A percentile compares a stretch with the other conserved stretches of the same genome.
These are phyloP conservation scores for Phalacrocorax pelagicus DNA, from an alignment of 2,113 vertebrate species.

Conservation along the genomic window DNA sequence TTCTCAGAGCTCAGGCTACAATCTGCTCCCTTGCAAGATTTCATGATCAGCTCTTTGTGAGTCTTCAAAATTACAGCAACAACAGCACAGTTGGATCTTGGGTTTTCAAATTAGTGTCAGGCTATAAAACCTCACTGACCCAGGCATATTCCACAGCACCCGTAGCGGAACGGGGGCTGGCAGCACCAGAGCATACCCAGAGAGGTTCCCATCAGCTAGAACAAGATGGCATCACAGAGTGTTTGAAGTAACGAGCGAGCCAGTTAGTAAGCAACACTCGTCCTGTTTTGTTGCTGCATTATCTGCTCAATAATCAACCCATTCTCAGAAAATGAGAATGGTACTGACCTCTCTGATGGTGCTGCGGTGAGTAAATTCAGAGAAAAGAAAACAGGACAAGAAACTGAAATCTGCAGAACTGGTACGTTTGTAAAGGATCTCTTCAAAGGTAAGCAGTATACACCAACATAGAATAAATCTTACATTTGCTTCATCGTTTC, in stretches of 20 bases:
- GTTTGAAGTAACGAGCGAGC: background rate
- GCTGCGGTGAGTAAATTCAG: background rate
- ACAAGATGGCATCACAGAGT: too few species aligned
- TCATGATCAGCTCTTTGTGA: background rate
- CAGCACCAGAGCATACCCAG: background rate
- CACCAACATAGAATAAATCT: background rate
- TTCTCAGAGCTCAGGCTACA: background rate
- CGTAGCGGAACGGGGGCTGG: background rate
- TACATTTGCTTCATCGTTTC: background rate
- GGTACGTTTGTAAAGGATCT: background rate
- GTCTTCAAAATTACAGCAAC: background rate
- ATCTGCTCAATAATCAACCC: background rate
- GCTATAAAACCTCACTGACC: background rate
- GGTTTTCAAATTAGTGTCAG: background rate
- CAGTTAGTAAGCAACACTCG: rapidly evolving
- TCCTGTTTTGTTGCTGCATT: background rate
- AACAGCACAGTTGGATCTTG: background rate
- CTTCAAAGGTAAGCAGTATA: background rate
- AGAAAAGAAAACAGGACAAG: background rate
- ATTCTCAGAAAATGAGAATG: background rate
- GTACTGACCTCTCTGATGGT: background rate
- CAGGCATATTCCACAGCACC: background rate
- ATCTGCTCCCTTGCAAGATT: background rate
- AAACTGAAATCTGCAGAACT: background rate
- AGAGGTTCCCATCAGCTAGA: background rate